These are phyloP conservation scores for human (Homo sapiens) DNA, from an alignment of 2,113 vertebrate genomes.

Conservation along the genomic window DNA sequence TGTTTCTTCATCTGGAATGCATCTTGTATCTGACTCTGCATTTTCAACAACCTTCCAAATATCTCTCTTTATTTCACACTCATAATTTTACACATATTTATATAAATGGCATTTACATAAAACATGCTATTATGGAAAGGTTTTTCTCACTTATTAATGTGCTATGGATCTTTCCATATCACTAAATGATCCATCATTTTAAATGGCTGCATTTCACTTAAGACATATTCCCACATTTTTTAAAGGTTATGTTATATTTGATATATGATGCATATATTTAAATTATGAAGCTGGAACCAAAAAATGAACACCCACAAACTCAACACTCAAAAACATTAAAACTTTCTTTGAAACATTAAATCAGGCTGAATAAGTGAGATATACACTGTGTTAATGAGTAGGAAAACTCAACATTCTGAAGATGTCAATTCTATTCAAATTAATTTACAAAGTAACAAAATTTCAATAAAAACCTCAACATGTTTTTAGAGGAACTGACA, in stretches of 20 bases:
- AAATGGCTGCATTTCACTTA: neutral
- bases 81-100: conserved; percentile 28
- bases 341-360: neutral
- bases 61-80: neutral
- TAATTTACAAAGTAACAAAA: neutral
- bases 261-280: conserved; percentile 12
- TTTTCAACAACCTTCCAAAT: neutral
- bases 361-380: neutral
- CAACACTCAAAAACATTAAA: neutral
- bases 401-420: neutral
- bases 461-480: neutral
- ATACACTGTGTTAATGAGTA: neutral
- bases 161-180: neutral
- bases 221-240: neutral
- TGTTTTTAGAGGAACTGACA: neutral
- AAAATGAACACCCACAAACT: neutral
- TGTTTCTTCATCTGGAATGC: conserved; percentile 1
- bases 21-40: neutral
- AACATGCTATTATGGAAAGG: neutral
- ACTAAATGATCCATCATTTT: neutral
- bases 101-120: conserved; percentile 32
- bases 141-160: neutral
- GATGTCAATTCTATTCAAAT: neutral
- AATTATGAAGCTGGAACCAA: neutral
- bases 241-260: neutral